These are phyloP conservation scores for Drosophila picticornis DNA, from an alignment of 2,888 invertebrate genomes.

Conservation along the genomic window DNA sequence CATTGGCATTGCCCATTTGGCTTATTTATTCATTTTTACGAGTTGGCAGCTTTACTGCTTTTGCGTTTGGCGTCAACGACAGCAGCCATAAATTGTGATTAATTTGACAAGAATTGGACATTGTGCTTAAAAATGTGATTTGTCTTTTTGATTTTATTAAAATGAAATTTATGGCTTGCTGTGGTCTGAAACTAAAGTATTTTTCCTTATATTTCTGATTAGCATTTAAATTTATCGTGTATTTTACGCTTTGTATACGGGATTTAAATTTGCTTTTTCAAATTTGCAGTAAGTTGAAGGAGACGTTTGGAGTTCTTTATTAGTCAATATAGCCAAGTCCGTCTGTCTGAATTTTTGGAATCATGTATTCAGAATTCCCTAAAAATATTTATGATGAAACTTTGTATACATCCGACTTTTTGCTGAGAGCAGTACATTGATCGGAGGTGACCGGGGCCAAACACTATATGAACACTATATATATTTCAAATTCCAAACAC, in stretches of 20 bases:
- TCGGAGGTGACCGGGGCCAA: no score
- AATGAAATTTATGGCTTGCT: background rate
- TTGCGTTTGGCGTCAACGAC: slow-evolving; percentile 36
- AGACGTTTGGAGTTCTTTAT: background rate
- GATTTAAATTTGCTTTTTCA: background rate
- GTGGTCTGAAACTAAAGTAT: background rate
- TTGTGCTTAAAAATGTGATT: background rate
- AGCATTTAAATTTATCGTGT: background rate
- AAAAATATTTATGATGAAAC: background rate
- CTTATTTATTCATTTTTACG: slow-evolving; percentile 37
- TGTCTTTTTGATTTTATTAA: background rate
- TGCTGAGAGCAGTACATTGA: background rate
- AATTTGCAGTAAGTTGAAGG: background rate
- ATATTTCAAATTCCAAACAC: background rate
- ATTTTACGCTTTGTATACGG: background rate
- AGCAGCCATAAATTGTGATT: slow-evolving; percentile 34
- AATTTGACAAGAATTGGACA: slow-evolving; percentile 4
- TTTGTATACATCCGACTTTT: background rate
- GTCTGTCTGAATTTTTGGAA: no score
- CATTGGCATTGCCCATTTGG: slow-evolving; percentile 11
- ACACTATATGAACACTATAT: background rate
- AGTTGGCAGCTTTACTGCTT: slow-evolving; percentile 28
- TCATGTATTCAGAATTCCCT: background rate
- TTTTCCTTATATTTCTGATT: background rate
- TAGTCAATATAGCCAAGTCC: no score